These are phyloP conservation scores for Hybos culiciformis DNA, from an alignment of 2,888 invertebrate species.

Conservation along the genomic window DNA sequence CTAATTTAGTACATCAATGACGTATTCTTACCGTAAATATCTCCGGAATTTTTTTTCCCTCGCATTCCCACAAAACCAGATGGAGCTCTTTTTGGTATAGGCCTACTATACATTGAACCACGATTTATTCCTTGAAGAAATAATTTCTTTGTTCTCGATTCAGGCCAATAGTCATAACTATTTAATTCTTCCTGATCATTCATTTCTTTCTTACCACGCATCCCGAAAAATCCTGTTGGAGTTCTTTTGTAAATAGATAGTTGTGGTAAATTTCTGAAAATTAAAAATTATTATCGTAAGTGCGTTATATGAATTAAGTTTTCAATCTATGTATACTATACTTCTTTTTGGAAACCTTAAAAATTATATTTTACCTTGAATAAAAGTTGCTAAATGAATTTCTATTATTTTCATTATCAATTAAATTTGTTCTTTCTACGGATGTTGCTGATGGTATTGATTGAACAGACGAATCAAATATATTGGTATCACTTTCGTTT, in stretches of 20 bases:
- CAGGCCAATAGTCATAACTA: conserved; percentile 4
- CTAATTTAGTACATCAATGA: background rate
- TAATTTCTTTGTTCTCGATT: conserved; percentile 8
- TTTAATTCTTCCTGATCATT: conserved; percentile 10
- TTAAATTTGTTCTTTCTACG: background rate
- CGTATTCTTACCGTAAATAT: conserved; percentile 7
- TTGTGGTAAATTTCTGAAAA: background rate
- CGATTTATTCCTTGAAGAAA: conserved; percentile 6
- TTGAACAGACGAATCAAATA: background rate
- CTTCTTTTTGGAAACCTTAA: background rate
- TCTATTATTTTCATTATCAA: background rate
- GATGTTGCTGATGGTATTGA: background rate
- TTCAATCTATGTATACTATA: too few species aligned
- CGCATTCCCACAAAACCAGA: conserved; percentile 56
- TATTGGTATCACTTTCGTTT: background rate
- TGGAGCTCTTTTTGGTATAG: conserved; percentile 37
- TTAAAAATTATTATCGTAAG: background rate
- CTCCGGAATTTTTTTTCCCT: conserved; percentile 38
- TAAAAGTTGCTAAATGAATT: background rate
- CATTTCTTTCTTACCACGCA: conserved; percentile 43
- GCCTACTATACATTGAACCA: background rate
- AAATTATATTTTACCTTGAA: background rate
- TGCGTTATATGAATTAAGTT: too few species aligned
- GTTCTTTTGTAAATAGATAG: background rate
- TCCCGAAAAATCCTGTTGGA: conserved; percentile 44